These are phyloP conservation scores for Urocolius indicus DNA, from an alignment of 2,113 vertebrate genomes.

Conservation along the genomic window DNA sequence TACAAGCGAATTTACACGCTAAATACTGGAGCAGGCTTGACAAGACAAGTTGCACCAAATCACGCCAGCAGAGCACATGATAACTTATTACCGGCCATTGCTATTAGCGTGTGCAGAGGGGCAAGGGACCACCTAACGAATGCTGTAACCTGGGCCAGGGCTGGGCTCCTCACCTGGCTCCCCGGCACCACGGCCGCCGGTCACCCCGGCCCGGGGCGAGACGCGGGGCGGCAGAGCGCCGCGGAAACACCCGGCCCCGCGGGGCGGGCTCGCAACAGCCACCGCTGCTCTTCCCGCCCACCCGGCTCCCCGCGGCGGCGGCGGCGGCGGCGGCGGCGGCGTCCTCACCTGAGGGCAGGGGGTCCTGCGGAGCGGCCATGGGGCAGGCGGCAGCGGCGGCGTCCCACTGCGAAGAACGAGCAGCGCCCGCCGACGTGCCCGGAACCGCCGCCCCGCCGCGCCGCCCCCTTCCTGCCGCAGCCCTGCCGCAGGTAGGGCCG, in stretches of 20 bases:
- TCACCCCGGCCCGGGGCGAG: too few relatives aligned
- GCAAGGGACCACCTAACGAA: not conserved
- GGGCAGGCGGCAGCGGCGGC: not conserved
- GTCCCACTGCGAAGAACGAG: not conserved
- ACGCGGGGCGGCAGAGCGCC: not conserved
- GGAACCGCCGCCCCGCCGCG: not conserved
- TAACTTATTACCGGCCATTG: not conserved
- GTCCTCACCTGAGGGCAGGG: constrained; percentile 64
- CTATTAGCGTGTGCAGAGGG: not conserved
- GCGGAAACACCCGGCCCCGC: not conserved
- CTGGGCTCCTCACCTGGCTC: not conserved
- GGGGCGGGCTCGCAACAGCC: accelerated
- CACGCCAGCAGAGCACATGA: not conserved
- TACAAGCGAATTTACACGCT: not conserved
- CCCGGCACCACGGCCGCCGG: not conserved
- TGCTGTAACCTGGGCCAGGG: not conserved
- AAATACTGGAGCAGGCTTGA: not conserved
- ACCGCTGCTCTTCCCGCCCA: not conserved
- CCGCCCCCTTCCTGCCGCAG: constrained; percentile 17
- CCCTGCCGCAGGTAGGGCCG: constrained; percentile 49
- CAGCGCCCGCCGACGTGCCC: not conserved
- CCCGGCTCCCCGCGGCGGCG: not conserved
- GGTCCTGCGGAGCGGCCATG: constrained; percentile 73
- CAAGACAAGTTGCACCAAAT: constrained; percentile 9
- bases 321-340: too few relatives aligned